A percentile compares a stretch with the other conserved stretches of the same genome.
These are phyloP conservation scores for Corythaixoides concolor DNA, from an alignment of 2,113 vertebrate genomes.

Conservation along the genomic window DNA sequence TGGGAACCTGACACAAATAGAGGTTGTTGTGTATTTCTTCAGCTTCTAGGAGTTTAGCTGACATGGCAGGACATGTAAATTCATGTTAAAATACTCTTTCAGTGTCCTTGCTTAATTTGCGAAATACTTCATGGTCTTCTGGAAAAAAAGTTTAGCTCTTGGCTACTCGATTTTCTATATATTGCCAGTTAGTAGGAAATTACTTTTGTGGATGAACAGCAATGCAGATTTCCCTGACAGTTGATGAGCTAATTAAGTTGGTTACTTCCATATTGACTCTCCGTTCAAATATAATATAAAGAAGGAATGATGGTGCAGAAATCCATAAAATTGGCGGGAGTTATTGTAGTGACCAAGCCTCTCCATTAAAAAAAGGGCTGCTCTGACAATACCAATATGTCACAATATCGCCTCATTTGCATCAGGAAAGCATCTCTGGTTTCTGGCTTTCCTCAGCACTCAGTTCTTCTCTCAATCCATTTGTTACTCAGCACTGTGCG, in stretches of 20 bases:
- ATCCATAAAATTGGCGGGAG: background rate
- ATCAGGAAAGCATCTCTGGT: background rate
- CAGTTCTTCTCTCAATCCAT: rapidly evolving
- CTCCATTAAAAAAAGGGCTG: background rate
- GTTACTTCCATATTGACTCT: background rate
- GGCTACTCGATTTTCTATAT: background rate
- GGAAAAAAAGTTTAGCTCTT: background rate
- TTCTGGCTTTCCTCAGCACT: background rate
- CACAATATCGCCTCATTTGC: background rate
- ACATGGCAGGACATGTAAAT: background rate
- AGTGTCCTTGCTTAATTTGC: background rate
- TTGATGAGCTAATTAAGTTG: background rate
- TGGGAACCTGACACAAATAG: background rate
- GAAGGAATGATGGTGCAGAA: background rate
- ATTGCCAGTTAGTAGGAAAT: background rate
- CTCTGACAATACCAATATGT: background rate
- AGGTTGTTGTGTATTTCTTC: background rate
- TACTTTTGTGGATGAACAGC: background rate
- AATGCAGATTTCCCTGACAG: background rate
- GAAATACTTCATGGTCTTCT: background rate
- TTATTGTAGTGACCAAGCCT: background rate
- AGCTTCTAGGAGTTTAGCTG: background rate
- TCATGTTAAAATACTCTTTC: background rate
- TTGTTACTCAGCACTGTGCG: rapidly evolving
- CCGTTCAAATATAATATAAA: background rate